Conservation (phyloP, 2,797 vertebrate species). For the Champsocephalus esox region DNA sequence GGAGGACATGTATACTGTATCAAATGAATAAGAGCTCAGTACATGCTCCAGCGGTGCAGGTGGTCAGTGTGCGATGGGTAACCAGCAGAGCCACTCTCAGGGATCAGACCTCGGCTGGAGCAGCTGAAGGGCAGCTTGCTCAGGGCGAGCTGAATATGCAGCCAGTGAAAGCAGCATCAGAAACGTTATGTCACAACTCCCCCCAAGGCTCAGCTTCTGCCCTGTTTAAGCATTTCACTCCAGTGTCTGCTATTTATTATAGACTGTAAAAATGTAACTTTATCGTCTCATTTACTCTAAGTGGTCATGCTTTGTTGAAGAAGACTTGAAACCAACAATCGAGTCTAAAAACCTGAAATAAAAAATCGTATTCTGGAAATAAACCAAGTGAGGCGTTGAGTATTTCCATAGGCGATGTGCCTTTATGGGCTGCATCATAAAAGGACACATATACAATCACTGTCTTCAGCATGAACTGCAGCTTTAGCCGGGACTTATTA, state of each 20-base stretch:
- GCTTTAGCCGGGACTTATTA: conserved; percentile 26
- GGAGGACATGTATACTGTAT: conserved; percentile 53
- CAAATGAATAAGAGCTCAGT: conserved; percentile 64
- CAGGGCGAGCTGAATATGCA: conserved; percentile 36
- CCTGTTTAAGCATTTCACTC: conserved; percentile 17
- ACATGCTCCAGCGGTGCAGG: conserved; percentile 60
- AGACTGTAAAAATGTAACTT: too few species aligned
- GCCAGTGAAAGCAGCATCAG: conserved; percentile 21
- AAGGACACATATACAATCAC: conserved; percentile 49
- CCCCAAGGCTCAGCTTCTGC: conserved; percentile 15
- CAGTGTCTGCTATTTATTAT: neutral
- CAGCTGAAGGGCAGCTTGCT: conserved; percentile 45
- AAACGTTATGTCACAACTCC: conserved; percentile 20
- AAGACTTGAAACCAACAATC: too few species aligned
- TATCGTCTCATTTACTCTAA: too few species aligned
- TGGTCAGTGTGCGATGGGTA: conserved; percentile 45
- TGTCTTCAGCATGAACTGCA: conserved; percentile 15
- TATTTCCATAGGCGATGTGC: neutral
- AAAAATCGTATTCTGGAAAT: too few species aligned
- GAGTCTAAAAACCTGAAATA: too few species aligned
- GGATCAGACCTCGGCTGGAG: conserved; percentile 41
- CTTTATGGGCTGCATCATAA: neutral
- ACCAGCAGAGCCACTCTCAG: conserved; percentile 28
- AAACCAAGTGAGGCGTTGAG: too few species aligned
- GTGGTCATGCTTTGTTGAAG: too few species aligned